These are phyloP conservation scores for Hypothenemus hampei DNA, from an alignment of 1,140 invertebrate species.

Conservation along the genomic window DNA sequence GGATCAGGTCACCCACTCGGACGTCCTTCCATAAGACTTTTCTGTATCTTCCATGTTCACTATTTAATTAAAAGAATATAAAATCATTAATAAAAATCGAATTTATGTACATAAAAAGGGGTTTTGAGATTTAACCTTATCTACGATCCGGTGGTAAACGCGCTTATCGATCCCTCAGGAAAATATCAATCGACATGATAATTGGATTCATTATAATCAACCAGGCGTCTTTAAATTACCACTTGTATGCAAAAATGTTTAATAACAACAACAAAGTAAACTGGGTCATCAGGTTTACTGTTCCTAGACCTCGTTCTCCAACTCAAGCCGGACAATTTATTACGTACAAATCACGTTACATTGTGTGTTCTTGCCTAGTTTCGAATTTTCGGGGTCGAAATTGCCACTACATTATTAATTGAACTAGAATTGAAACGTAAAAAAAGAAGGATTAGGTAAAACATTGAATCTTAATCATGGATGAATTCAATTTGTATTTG, in stretches of 20 bases:
- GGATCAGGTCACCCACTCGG: constrained; percentile 90
- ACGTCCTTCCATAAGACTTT: constrained; percentile 87
- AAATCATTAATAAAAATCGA: neutral
- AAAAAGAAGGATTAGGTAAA: no score
- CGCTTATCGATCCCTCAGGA: no score
- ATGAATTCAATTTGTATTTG: no score
- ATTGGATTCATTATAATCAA: neutral
- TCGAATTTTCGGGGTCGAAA: no score
- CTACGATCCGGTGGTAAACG: neutral
- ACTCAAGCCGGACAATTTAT: constrained; percentile 4
- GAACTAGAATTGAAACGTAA: no score
- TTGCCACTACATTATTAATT: no score
- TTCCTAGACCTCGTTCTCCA: constrained; percentile 24
- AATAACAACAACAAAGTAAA: no score
- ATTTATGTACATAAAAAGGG: neutral
- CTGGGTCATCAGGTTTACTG: constrained; percentile 21
- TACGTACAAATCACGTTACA: neutral
- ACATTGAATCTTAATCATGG: no score
- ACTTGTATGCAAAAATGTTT: constrained; percentile 26
- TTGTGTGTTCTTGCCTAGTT: no score
- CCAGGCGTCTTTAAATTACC: constrained; percentile 9
- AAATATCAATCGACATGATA: no score
- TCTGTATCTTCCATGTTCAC: constrained; percentile 76
- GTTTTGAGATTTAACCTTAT: neutral
- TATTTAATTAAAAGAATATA: constrained; percentile 48